These are phyloP conservation scores for Sphenodon punctatus DNA, from an alignment of 2,797 vertebrate species.

Conservation along the genomic window DNA sequence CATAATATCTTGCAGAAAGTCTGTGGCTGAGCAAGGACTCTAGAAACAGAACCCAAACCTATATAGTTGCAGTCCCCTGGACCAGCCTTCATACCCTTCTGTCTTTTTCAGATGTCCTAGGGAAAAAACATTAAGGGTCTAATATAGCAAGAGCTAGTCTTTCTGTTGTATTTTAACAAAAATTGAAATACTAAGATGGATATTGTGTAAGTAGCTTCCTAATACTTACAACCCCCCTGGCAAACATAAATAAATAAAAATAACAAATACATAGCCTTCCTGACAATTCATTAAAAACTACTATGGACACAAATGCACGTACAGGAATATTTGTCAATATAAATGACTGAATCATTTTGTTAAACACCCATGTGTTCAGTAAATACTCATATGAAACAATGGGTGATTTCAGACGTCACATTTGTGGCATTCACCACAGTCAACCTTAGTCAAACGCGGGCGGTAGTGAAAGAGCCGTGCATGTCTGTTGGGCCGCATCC, in stretches of 20 bases:
- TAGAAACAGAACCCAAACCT: not conserved
- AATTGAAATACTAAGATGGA: not conserved
- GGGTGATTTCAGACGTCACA: no score
- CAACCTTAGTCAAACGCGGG: no score
- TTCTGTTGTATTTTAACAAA: not conserved
- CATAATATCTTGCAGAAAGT: not conserved
- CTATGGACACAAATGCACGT: not conserved
- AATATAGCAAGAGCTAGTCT: not conserved
- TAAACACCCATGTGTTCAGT: not conserved
- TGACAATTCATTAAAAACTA: conserved; percentile 1
- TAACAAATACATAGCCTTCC: not conserved
- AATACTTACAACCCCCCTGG: not conserved
- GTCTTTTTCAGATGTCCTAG: not conserved
- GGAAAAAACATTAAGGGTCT: not conserved
- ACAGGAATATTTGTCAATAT: no score
- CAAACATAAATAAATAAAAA: conserved; percentile 10
- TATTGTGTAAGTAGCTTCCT: not conserved
- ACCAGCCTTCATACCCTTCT: not conserved
- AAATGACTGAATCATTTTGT: no score
- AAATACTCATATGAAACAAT: not conserved
- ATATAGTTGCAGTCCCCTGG: not conserved
- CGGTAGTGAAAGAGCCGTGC: no score
- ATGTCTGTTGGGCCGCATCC: no score
- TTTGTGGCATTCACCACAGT: no score
- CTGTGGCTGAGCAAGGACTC: not conserved